Base-by-base conservation (phyloP, 1,140 invertebrate genomes). In the Drosophila funebris region DNA sequence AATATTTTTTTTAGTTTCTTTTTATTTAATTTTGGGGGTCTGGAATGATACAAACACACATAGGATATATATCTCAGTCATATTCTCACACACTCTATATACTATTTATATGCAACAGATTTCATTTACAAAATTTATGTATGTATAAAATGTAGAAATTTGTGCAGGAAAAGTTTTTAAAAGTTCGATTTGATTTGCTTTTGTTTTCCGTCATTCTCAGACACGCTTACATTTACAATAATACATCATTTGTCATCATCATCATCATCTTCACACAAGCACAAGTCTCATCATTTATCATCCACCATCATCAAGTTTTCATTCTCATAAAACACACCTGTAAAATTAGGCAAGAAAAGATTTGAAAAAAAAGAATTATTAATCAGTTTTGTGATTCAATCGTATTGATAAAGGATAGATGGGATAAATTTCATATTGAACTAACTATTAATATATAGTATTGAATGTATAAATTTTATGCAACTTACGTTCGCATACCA, bases 401-500 rank as follows among this genome's bases (percentile, higher is more conserved):
- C 20, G 24, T 16, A 41, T 11, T n/a, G 11, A 22, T 27, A 27
- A 11, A 8, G 9, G 14, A 11, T 24, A 41, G 22, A 4, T 4
- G 1, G 1, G 18, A 36, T 43, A 43, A 58, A 44, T 44, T 58
- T 31, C 24, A n/a, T 58, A 58, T 43, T 58, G 14, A 24, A 33
- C 41, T 61, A 57, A 44, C 56, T 78, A 70, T 37, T 22, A 54
- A 58, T 48, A 20, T 14, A 16, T 53, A 66, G 9, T 22, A 22
- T 41, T 46, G 14, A 60, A 20, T 78, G 16, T 43, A 31, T 44
- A 67, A 36, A 58, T 71, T 78, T 62, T 62, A 66, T 60, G 36
- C 60, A 74, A 87, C 82, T 87, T 87, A 87, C 82, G 66, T 88
- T 87, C 41, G 64, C 56, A 78, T 72, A 78, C 37, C 83, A 82